A percentile compares a stretch with the other conserved stretches of the same genome.
Conservation (phyloP, 1,140 invertebrate species). For the Leptopilina clavipes region DNA sequence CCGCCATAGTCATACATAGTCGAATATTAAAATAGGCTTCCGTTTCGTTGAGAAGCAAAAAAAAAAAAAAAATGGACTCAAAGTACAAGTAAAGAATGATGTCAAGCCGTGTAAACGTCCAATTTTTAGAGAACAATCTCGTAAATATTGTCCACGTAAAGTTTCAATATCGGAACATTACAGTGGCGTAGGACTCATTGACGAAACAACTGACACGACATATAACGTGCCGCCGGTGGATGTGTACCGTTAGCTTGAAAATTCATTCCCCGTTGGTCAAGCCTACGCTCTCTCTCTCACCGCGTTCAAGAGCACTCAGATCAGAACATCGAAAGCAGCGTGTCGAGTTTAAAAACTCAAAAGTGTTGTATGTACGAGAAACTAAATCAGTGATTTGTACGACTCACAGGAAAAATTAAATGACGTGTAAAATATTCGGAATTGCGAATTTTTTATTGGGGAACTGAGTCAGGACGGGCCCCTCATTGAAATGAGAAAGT, state of each 20-base stretch:
- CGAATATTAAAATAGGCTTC: slow-evolving; percentile 12
- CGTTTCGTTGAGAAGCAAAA: neutral
- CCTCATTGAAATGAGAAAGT: slow-evolving; percentile 67
- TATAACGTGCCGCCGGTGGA: slow-evolving; percentile 48
- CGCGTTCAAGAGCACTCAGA: slow-evolving; percentile 6
- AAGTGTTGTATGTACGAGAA: neutral
- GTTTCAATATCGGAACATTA: neutral
- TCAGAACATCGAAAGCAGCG: neutral
- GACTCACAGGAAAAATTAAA: neutral
- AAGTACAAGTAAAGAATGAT: slow-evolving; percentile 20
- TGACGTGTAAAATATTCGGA: neutral
- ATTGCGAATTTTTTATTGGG: neutral
- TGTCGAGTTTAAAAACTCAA: neutral
- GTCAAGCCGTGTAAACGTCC: neutral
- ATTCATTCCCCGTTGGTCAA: slow-evolving; percentile 57
- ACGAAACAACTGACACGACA: slow-evolving; percentile 1
- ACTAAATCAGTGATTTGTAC: neutral
- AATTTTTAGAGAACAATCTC: neutral
- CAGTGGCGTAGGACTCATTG: slow-evolving; percentile 12
- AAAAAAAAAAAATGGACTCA: neutral
- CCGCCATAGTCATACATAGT: slow-evolving; percentile 4
- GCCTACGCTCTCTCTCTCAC: neutral
- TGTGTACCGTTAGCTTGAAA: slow-evolving; percentile 63
- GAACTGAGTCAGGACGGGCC: slow-evolving; percentile 1
- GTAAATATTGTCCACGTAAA: neutral